Percentiles rank a stretch among this genome's conserved stretches.
These are phyloP conservation scores for Hipposideros armiger DNA, from an alignment of 2,113 vertebrate species.

Conservation along the genomic window DNA sequence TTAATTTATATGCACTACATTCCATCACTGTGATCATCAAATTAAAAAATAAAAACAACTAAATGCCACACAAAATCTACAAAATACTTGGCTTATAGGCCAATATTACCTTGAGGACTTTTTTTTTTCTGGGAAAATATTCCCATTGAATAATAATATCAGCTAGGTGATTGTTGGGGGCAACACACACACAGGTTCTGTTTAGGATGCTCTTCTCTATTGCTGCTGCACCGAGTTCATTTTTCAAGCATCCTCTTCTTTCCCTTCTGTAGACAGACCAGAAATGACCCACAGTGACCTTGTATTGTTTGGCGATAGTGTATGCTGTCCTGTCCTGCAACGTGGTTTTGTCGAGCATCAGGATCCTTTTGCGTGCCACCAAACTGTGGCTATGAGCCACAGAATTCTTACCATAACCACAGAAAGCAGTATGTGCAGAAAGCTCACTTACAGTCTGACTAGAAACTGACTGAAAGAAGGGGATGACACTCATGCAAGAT, in stretches of 20 bases:
- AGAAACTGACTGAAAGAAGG: neutral
- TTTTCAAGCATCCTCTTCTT: neutral
- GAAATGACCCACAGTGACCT: neutral
- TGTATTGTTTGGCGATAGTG: neutral
- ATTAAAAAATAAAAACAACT: constrained; percentile 7
- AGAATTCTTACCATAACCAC: constrained; percentile 36
- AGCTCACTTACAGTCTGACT: neutral
- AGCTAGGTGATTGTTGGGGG: neutral
- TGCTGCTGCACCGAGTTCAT: neutral
- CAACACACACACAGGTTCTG: rapidly evolving
- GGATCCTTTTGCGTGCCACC: neutral
- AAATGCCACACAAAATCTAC: neutral
- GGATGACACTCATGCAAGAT: neutral
- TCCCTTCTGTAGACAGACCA: neutral
- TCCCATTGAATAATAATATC: neutral
- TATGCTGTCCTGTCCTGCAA: neutral
- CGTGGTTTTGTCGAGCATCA: neutral
- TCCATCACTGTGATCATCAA: constrained; percentile 17
- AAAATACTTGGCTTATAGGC: neutral
- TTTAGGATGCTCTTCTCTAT: neutral
- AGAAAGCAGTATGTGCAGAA: neutral
- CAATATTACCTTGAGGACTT: neutral
- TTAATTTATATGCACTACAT: neutral
- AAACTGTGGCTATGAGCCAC: neutral
- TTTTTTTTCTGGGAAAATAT: neutral